These are phyloP conservation scores for Caenorhabditis sinica DNA, from an alignment of 2,888 invertebrate genomes.

Conservation along the genomic window DNA sequence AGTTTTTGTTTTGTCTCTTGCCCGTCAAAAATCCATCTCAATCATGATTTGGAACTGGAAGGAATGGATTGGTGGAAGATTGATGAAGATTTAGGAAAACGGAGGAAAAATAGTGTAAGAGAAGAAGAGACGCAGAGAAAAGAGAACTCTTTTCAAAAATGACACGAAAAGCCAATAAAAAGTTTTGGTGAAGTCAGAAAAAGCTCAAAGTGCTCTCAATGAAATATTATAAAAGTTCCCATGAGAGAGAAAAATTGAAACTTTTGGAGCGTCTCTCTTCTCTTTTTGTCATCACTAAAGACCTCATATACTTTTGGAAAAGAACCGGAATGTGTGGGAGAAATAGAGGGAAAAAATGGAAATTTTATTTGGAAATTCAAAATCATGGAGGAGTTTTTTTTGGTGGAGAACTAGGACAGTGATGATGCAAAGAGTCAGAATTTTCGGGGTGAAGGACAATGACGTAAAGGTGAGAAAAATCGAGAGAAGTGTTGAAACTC, in stretches of 20 bases:
- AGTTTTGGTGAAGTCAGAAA: not conserved
- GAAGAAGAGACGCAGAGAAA: not conserved
- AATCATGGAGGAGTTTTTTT: not conserved
- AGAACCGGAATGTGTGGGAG: constrained; percentile 49
- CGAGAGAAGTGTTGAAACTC: constrained; percentile 34
- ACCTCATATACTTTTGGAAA: constrained; percentile 38
- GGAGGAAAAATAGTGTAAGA: not conserved
- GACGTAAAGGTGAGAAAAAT: constrained; percentile 22
- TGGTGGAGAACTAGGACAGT: not conserved
- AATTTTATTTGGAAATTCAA: constrained; percentile 8
- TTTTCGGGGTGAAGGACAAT: constrained; percentile 15
- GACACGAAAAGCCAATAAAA: constrained; percentile 10
- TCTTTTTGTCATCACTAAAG: constrained; percentile 17
- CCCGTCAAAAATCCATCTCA: not conserved
- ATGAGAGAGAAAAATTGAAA: constrained; percentile 31
- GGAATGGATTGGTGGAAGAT: not conserved
- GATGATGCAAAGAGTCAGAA: constrained; percentile 23
- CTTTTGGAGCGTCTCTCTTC: not conserved
- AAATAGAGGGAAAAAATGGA: constrained; percentile 5
- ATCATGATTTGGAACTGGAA: constrained; percentile 2
- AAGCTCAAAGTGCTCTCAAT: constrained; percentile 18
- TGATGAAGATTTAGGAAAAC: not conserved
- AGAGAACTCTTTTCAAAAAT: not conserved
- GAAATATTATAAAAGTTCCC: constrained; percentile 36
- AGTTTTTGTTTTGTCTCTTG: constrained; percentile 2